Conservation (phyloP, 2,888 invertebrate species). For the Margaritifera margaritifera region DNA sequence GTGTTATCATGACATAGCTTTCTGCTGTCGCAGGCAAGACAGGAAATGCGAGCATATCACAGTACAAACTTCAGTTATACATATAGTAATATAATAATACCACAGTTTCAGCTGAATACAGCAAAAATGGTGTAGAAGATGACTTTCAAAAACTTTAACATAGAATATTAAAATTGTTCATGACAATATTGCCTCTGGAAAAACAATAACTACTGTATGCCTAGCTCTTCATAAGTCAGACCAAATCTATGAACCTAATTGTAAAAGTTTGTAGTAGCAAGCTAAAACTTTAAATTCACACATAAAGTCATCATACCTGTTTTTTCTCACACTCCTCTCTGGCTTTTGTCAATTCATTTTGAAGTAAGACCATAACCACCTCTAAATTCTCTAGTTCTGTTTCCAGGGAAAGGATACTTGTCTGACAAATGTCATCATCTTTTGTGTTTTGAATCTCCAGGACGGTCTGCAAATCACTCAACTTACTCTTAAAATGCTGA, state of each 20-base stretch:
- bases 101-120: no score
- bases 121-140: no score
- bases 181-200: background rate
- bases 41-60: no score
- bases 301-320: slow-evolving; percentile 7
- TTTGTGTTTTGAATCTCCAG: slow-evolving; percentile 30
- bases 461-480: slow-evolving; percentile 25
- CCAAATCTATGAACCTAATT: no score
- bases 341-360: slow-evolving; percentile 7
- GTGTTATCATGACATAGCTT: no score
- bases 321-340: slow-evolving; percentile 1
- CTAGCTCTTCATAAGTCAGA: no score
- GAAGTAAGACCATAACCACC: slow-evolving; percentile 7
- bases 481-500: slow-evolving; percentile 33
- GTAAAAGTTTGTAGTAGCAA: no score
- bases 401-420: slow-evolving; percentile 1
- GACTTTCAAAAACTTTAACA: no score
- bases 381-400: slow-evolving; percentile 14
- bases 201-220: background rate
- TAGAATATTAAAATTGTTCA: no score
- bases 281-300: background rate
- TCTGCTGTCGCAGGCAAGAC: no score
- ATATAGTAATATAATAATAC: no score
- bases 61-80: no score
- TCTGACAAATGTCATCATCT: slow-evolving; percentile 24